Conservation (phyloP, 2,888 invertebrate species). For the Tetranychus piercei region DNA sequence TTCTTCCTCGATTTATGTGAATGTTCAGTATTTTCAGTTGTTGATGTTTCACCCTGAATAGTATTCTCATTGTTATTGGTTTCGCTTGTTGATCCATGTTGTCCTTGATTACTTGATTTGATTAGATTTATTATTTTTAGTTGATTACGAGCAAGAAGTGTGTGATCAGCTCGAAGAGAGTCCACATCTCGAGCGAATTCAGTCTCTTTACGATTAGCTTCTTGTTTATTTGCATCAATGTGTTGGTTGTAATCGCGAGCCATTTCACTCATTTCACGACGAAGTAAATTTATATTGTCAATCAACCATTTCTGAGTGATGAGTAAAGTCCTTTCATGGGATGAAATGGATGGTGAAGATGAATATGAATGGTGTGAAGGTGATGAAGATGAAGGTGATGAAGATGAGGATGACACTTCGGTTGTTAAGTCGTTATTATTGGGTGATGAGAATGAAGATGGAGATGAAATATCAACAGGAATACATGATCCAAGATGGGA, state of each 20-base stretch:
- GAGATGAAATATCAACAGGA: not conserved
- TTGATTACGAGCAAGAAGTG: slow-evolving; percentile 20
- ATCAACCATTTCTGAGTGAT: slow-evolving; percentile 22
- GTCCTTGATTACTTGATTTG: slow-evolving; percentile 11
- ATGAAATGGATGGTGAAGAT: not conserved
- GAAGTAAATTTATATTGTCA: slow-evolving; percentile 21
- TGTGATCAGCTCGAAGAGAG: slow-evolving; percentile 19
- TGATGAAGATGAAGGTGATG: not conserved
- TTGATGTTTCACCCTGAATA: not conserved
- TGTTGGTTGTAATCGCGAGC: slow-evolving; percentile 17
- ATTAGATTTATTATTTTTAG: slow-evolving; percentile 21
- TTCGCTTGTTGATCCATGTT: not conserved
- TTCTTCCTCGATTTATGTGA: not conserved
- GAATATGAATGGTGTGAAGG: not conserved
- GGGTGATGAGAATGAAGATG: not conserved
- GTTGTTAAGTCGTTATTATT: not conserved
- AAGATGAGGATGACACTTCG: not conserved
- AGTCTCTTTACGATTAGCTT: slow-evolving; percentile 13
- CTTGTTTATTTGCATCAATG: slow-evolving; percentile 4
- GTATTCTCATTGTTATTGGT: not conserved
- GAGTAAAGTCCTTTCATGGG: slow-evolving; percentile 16
- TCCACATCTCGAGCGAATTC: slow-evolving; percentile 18
- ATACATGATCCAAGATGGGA: not conserved
- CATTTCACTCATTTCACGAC: slow-evolving; percentile 21
- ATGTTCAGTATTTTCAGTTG: not conserved